Percentiles rank a stretch among this genome's conserved stretches.
phyloP scores from a whole-genome alignment of 2,797 vertebrate genomes.

The Phoxinus dragarum region DNA sequence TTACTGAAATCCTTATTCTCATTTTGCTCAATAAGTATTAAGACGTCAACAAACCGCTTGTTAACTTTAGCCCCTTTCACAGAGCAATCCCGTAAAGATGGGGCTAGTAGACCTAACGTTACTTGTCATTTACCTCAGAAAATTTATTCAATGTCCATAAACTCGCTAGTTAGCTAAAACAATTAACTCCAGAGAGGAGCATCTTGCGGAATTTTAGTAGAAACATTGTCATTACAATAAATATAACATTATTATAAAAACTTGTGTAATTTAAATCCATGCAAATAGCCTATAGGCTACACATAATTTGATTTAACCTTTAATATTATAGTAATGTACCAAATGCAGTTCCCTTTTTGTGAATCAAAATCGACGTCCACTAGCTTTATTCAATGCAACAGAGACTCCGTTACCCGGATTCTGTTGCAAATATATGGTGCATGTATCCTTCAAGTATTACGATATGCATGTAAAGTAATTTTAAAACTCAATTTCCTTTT shows the following conservation, averaged over 20 bases:
- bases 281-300: too few species aligned
- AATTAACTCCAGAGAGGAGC: not conserved
- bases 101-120: not conserved
- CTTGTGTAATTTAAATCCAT: too few species aligned
- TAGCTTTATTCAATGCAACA: not conserved
- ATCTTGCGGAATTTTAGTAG: not conserved
- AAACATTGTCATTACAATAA: too few species aligned
- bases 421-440: not conserved
- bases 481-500: not conserved
- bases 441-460: not conserved
- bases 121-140: not conserved
- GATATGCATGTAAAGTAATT: not conserved
- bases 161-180: not conserved
- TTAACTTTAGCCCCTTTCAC: not conserved
- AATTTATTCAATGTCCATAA: not conserved
- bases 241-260: too few species aligned
- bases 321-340: too few species aligned
- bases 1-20: not conserved
- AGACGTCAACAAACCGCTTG: not conserved
- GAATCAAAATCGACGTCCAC: not conserved
- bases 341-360: too few species aligned
- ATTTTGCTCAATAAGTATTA: not conserved
- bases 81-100: too few species aligned
- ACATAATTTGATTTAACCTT: too few species aligned
- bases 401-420: not conserved